Conservation (phyloP, 2,797 vertebrate genomes). For the Molossus molossus region DNA sequence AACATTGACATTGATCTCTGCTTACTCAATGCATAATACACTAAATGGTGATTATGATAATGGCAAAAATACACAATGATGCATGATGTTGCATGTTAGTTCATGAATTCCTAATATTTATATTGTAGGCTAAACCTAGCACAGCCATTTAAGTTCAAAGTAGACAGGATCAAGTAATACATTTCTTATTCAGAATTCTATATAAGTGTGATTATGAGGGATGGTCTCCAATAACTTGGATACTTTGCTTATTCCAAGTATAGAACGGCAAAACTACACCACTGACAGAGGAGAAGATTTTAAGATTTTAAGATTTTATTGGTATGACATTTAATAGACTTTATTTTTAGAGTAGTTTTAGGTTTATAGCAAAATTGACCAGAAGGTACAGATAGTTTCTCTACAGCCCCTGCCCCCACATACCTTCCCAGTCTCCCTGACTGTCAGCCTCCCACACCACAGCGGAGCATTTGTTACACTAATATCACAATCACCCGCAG, state of each 20-base stretch:
- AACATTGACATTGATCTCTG: neutral
- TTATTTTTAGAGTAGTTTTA: conserved; percentile 46
- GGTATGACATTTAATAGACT: neutral
- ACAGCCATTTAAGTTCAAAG: neutral
- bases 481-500: neutral
- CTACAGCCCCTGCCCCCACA: no score
- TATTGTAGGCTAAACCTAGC: conserved; percentile 16
- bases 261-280: neutral
- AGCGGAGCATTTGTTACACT: neutral
- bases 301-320: conserved; percentile 62
- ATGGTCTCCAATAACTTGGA: neutral
- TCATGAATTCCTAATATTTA: conserved; percentile 14
- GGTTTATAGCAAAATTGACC: neutral
- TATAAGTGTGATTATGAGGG: conserved; percentile 19
- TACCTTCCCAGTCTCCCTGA: neutral
- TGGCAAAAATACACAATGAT: conserved; percentile 1
- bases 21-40: neutral
- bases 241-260: neutral
- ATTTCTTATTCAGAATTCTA: conserved; percentile 19
- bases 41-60: neutral
- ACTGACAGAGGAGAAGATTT: neutral
- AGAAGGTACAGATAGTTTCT: neutral
- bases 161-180: neutral
- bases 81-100: neutral
- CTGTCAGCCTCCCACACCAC: no score